Evolutionary conservation across 1,140 invertebrate species (phyloP).

Genomic region (Drosophila aff.): DNA sequence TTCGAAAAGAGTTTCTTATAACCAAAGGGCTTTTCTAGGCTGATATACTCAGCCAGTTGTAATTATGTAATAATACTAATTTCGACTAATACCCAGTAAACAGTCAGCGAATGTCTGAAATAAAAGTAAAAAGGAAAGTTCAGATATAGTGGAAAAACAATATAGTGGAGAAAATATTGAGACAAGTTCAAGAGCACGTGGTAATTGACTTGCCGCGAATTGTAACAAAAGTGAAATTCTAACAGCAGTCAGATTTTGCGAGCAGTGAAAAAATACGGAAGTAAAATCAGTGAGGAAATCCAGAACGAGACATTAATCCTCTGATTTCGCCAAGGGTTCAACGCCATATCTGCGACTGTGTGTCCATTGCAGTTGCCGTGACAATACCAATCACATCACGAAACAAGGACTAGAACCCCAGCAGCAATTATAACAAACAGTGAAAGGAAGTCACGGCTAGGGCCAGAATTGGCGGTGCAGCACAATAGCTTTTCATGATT

Average conservation of each 20-base stretch:
- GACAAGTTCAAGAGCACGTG: conserved; percentile 70
- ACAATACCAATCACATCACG: conserved; percentile 70
- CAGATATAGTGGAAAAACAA: conserved; percentile 2
- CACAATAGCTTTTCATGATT: conserved; percentile 28
- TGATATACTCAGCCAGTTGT: too few relatives aligned
- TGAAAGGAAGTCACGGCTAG: conserved; percentile 30
- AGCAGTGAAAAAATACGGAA: conserved; percentile 13
- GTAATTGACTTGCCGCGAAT: conserved; percentile 59
- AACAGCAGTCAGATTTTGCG: conserved; percentile 59
- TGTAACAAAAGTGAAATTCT: conserved; percentile 66
- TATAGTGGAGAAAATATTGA: background rate
- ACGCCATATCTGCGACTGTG: conserved; percentile 21
- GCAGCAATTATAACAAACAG: conserved; percentile 25
- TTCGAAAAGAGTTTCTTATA: background rate
- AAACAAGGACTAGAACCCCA: conserved; percentile 37
- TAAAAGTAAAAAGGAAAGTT: background rate
- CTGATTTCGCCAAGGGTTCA: conserved; percentile 51
- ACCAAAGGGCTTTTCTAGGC: too few relatives aligned
- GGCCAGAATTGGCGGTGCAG: conserved; percentile 56
- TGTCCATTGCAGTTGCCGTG: conserved; percentile 67
- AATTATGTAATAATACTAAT: background rate
- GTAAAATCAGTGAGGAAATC: conserved; percentile 11
- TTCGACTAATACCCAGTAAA: background rate
- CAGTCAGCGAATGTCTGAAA: conserved; percentile 57
- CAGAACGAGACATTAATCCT: conserved; percentile 7